Percentiles rank a stretch among this genome's conserved stretches.
These are phyloP conservation scores for Ifrita kowaldi DNA, from an alignment of 2,113 vertebrate genomes.

Conservation along the genomic window DNA sequence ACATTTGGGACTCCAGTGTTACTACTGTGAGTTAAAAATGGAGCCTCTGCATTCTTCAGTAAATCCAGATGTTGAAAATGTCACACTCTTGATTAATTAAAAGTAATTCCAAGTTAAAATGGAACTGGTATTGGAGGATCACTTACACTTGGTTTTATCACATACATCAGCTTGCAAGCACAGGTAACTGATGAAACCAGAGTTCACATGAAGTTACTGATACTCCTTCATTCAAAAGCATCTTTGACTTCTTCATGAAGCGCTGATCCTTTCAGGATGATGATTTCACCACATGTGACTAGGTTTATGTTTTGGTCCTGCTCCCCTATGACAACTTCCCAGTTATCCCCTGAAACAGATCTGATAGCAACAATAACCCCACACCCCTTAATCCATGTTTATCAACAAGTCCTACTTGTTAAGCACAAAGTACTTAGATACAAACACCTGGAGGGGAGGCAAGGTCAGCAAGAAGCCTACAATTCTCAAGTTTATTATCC, in stretches of 20 bases:
- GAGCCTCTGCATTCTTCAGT: not conserved
- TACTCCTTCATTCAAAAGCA: not conserved
- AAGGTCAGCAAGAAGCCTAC: not conserved
- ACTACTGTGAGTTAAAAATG: not conserved
- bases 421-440: not conserved
- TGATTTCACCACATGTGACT: not conserved
- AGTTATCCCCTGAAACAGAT: not conserved
- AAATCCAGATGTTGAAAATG: not conserved
- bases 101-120: not conserved
- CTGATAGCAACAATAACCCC: not conserved
- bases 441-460: not conserved
- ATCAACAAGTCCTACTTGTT: not conserved
- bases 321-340: not conserved
- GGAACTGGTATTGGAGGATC: not conserved
- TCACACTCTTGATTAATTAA: not conserved
- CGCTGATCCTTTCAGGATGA: not conserved
- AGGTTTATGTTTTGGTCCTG: fast-evolving
- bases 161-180: not conserved
- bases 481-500: not conserved
- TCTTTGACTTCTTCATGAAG: not conserved
- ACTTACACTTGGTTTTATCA: not conserved
- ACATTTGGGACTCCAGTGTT: not conserved
- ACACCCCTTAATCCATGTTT: not conserved
- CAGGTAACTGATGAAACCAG: not conserved
- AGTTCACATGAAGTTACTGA: not conserved